Conservation (phyloP, 1,140 invertebrate genomes). For the Ganaspis sp. region DNA sequence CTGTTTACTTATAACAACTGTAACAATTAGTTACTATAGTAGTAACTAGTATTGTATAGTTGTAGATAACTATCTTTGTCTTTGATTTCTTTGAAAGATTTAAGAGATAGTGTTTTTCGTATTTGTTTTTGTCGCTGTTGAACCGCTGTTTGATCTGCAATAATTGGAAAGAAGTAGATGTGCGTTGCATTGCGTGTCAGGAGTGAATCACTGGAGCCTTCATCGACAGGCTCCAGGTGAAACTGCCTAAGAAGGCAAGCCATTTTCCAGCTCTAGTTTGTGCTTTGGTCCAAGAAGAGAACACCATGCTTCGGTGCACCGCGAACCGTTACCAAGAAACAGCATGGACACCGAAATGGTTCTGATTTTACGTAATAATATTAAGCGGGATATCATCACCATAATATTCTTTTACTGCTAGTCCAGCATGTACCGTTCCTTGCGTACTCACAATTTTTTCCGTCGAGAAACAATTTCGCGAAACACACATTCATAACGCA, state of each 20-base stretch:
- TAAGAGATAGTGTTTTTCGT: no score
- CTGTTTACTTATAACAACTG: no score
- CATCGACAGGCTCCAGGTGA: constrained; percentile 44
- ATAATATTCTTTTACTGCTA: constrained; percentile 27
- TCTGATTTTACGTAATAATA: constrained; percentile 47
- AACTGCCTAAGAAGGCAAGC: constrained; percentile 45
- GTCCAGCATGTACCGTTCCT: not conserved
- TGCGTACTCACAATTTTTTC: constrained; percentile 6
- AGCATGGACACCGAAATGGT: constrained; percentile 54
- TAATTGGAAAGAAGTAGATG: not conserved
- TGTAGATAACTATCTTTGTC: no score
- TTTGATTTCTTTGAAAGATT: no score
- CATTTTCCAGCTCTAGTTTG: constrained; percentile 54
- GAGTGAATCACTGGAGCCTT: constrained; percentile 56
- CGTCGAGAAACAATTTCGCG: not conserved
- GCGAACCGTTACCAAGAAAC: constrained; percentile 59
- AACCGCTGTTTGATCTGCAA: not conserved
- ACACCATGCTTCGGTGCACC: constrained; percentile 58
- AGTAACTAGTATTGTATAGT: no score
- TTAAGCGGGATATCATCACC: constrained; percentile 14
- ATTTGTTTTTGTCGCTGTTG: no score
- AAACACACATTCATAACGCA: not conserved
- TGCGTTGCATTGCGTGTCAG: constrained; percentile 25
- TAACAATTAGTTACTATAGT: no score
- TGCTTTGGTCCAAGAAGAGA: constrained; percentile 41